A percentile compares a stretch with the other conserved stretches of the same genome.
These are phyloP conservation scores for Ceramica pisi DNA, from an alignment of 2,888 invertebrate genomes.

Conservation along the genomic window DNA sequence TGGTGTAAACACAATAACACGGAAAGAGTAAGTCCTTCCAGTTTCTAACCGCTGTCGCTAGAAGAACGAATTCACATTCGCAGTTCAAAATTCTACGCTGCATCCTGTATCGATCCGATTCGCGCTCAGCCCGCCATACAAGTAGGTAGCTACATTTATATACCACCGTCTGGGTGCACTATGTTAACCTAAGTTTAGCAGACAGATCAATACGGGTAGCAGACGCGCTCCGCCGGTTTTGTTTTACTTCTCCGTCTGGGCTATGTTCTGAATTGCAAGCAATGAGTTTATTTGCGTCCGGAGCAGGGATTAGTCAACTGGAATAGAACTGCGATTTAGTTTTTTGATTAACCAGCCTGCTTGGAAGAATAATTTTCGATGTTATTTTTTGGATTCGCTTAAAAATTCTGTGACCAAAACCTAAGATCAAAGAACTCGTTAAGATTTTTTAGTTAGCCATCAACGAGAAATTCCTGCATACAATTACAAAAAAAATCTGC, in stretches of 20 bases:
- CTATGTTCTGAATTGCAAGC: conserved; percentile 58
- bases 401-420: background rate
- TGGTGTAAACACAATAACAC: background rate
- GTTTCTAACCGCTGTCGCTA: conserved; percentile 18
- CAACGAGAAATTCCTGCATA: conserved; percentile 19
- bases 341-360: conserved; percentile 31
- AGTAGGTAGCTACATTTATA: background rate
- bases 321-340: conserved; percentile 26
- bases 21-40: background rate
- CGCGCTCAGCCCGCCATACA: conserved; percentile 6
- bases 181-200: conserved; percentile 59
- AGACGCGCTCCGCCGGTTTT: conserved; percentile 62
- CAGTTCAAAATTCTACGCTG: conserved; percentile 24
- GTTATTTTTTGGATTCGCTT: background rate
- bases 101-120: conserved; percentile 33
- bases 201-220: conserved; percentile 67
- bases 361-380: background rate
- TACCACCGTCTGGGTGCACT: conserved; percentile 58
- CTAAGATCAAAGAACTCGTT: background rate
- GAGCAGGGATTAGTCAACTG: conserved; percentile 45
- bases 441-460: background rate
- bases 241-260: conserved; percentile 64
- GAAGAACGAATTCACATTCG: conserved; percentile 31
- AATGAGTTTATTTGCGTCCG: conserved; percentile 60
- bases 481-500: background rate